Base-by-base conservation (phyloP, 2,888 invertebrate genomes). In the Chymomyza fuscimana region DNA sequence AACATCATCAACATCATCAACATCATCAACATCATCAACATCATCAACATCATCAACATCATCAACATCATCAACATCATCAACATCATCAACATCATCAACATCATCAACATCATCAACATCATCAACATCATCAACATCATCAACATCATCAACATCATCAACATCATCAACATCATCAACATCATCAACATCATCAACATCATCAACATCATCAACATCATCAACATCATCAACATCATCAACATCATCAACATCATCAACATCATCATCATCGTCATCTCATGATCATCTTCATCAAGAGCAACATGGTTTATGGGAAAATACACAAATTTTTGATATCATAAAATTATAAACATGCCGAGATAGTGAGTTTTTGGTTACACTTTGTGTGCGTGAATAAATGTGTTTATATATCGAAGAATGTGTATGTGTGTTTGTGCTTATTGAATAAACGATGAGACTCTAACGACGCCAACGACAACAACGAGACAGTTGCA, bases 301-400 rank as follows among this genome's bases (percentile, higher is more conserved):
- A 12, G 12, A 46, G 12, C 58, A 58, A 25, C 16, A 25, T 25
- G 16, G 58, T 56, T 19, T 51, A 50, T 67, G 56, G 69, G 12
- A 46, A 46, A 46, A 65, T 67, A 65, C 67, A 32, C 32, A 32
- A 32, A 70, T 71, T 72, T 82, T 81, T 67, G 77, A 77, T 76
- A 82, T 77, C 74, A 83, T 77, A 80, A 83, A 76, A 83, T 76
- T 82, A 81, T 81, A 86, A 82, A 82, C 86, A 82, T 72, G 76
- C 54, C 54, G 19, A 54, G 19, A 54, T 9, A 54, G 52, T 19
- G 15, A 22, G 32, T 58, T 51, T 60, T 72, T 70, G 59, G 59
- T 71, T 67, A 58, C 70, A 65, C 59, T 61, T 60, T 50, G 63
- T 61, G 56, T 19, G 36, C 25, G 16, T 40, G 22, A 54, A 16